Conservation (phyloP, 23 tunicate species). For the Diplosoma virens region DNA sequence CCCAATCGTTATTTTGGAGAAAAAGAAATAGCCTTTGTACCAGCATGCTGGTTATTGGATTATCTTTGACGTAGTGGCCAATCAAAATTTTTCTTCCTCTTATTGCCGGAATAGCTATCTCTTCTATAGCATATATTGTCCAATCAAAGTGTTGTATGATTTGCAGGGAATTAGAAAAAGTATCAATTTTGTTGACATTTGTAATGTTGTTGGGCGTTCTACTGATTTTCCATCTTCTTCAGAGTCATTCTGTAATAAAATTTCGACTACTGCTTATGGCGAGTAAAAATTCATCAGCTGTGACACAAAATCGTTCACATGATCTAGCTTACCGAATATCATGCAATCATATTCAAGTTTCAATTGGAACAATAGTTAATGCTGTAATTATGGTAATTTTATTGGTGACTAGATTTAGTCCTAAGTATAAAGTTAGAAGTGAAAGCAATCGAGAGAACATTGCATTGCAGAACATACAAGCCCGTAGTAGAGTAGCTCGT, state of each 20-base stretch:
- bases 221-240: slow-evolving; percentile 30
- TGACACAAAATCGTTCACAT: slow-evolving; percentile 50
- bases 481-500: slow-evolving; percentile 72
- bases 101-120: slow-evolving; percentile 77
- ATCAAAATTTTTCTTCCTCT: slow-evolving; percentile 86
- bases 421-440: slow-evolving; percentile 63
- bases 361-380: slow-evolving; percentile 51
- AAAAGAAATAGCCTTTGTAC: slow-evolving; percentile 71
- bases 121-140: slow-evolving; percentile 79
- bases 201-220: slow-evolving; percentile 24
- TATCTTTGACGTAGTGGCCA: slow-evolving; percentile 76
- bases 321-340: slow-evolving; percentile 56
- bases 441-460: slow-evolving; percentile 67
- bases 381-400: slow-evolving; percentile 73
- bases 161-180: slow-evolving; percentile 45
- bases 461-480: slow-evolving; percentile 88
- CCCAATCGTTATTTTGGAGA: slow-evolving; percentile 32
- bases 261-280: slow-evolving; percentile 90
- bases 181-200: slow-evolving; percentile 53
- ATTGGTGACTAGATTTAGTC: slow-evolving; percentile 66
- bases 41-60: slow-evolving; percentile 92
- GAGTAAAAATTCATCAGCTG: slow-evolving; percentile 74
- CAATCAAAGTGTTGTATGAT: slow-evolving; percentile 72
- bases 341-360: slow-evolving; percentile 50
- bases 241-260: slow-evolving; percentile 56